Evolutionary conservation across 2,113 vertebrate genomes (phyloP).

Genomic region (Isichthys henryi): DNA sequence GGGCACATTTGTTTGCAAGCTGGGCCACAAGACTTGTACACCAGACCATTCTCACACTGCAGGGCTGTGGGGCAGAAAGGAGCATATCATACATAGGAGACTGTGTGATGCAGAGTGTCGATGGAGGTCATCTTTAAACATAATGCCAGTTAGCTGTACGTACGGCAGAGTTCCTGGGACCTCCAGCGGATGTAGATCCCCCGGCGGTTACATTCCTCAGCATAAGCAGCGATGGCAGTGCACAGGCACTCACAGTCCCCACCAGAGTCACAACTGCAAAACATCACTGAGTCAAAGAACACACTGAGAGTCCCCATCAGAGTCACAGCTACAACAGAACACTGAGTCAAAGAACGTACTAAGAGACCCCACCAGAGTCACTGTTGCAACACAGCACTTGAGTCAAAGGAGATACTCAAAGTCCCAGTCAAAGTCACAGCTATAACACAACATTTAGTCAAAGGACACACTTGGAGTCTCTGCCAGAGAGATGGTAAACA

Average conservation of each 20-base stretch:
- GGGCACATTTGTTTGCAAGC: conserved; percentile 65
- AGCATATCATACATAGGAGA: neutral
- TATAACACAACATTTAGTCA: neutral
- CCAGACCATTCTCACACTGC: conserved; percentile 76
- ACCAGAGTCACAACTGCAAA: conserved; percentile 65
- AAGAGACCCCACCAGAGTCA: neutral
- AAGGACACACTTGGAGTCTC: neutral
- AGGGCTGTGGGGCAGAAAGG: conserved; percentile 57
- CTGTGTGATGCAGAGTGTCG: neutral
- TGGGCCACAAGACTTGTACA: conserved; percentile 75
- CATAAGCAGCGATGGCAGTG: conserved; percentile 74
- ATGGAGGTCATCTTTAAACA: neutral
- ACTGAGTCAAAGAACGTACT: neutral
- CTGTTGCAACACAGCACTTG: neutral
- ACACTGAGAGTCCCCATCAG: conserved; percentile 79
- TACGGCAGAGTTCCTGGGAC: conserved; percentile 85
- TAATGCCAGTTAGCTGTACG: conserved; percentile 25
- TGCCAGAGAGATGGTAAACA: neutral
- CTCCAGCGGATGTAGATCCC: conserved; percentile 72
- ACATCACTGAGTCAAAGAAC: neutral
- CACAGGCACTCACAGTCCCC: conserved; percentile 90
- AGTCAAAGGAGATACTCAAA: neutral
- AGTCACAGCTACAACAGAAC: conserved; percentile 52
- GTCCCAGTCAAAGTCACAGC: neutral
- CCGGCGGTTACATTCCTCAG: conserved; percentile 68